A percentile compares a stretch with the other conserved stretches of the same genome.
phyloP scores from a whole-genome alignment of 2,113 vertebrate genomes.

The Drymodes brunneopygia region DNA sequence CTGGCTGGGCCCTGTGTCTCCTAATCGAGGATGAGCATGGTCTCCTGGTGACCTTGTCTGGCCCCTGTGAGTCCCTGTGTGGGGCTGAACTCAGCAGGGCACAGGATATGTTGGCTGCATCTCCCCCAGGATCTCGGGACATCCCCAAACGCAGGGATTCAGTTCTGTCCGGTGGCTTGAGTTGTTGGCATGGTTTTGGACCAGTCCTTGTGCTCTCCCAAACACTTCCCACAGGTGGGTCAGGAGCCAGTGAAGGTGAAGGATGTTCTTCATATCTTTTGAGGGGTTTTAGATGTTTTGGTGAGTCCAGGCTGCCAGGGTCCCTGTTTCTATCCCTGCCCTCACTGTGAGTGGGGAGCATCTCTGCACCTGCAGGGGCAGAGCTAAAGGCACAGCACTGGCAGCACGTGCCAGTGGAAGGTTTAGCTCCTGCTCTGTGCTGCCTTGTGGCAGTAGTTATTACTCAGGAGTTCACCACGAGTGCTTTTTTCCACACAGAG shows the following conservation, averaged over 20 bases:
- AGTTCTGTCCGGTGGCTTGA: neutral
- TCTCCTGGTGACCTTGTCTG: neutral
- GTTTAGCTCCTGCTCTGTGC: neutral
- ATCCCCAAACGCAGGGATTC: accelerated
- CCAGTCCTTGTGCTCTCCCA: neutral
- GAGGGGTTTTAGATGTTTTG: neutral
- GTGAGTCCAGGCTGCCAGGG: neutral
- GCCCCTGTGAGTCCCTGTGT: neutral
- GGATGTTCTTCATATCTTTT: neutral
- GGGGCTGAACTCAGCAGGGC: neutral
- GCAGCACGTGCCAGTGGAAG: accelerated
- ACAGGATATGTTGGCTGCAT: neutral
- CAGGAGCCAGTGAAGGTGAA: neutral
- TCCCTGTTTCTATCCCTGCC: neutral
- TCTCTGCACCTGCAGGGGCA: neutral
- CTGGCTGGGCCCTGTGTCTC: neutral
- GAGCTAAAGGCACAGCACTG: neutral
- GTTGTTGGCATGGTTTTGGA: neutral
- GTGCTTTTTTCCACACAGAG: neutral
- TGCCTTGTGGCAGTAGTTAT: neutral
- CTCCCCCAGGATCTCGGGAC: neutral
- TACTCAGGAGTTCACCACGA: neutral
- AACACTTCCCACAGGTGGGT: neutral
- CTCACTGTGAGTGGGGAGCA: accelerated
- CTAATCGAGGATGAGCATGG: neutral